Percentiles rank a stretch among this genome's conserved stretches.
These are phyloP conservation scores for Actinia equina DNA, from an alignment of 64 coral and sea anemone species.

Conservation along the genomic window DNA sequence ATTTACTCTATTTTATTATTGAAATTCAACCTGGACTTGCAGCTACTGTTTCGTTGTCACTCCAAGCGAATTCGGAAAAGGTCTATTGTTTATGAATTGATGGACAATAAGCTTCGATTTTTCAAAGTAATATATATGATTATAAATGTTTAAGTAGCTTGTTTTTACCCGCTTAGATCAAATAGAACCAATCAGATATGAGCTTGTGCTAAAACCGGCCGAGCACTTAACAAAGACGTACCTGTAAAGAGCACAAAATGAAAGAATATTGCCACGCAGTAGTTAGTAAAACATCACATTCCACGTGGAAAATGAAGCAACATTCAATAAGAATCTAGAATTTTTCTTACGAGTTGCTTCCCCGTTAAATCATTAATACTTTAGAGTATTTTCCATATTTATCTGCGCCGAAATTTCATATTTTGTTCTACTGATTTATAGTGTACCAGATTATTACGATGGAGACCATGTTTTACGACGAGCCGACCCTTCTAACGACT, in stretches of 20 bases:
- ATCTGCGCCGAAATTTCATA: background rate
- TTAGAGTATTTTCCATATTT: background rate
- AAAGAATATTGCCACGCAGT: background rate
- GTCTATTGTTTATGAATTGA: background rate
- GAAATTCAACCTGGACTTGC: too few species aligned
- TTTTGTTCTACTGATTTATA: background rate
- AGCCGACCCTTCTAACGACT: background rate
- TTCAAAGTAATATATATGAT: background rate
- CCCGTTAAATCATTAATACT: background rate
- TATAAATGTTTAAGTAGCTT: slow-evolving; percentile 12
- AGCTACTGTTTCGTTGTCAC: too few species aligned
- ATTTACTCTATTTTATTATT: too few species aligned
- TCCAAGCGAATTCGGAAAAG: too few species aligned
- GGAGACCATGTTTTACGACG: slow-evolving; percentile 20
- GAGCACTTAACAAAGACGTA: background rate
- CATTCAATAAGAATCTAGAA: slow-evolving; percentile 10
- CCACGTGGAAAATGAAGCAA: slow-evolving; percentile 16
- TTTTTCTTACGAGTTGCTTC: background rate
- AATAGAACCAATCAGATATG: background rate
- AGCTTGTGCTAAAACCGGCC: background rate
- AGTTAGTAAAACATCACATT: background rate
- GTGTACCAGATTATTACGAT: background rate
- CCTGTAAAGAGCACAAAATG: background rate
- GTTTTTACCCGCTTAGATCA: slow-evolving; percentile 10
- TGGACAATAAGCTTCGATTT: background rate